phyloP scores from a whole-genome alignment of 53 echinoderm and acorn worm species.

The Paracentrotus lividus region DNA sequence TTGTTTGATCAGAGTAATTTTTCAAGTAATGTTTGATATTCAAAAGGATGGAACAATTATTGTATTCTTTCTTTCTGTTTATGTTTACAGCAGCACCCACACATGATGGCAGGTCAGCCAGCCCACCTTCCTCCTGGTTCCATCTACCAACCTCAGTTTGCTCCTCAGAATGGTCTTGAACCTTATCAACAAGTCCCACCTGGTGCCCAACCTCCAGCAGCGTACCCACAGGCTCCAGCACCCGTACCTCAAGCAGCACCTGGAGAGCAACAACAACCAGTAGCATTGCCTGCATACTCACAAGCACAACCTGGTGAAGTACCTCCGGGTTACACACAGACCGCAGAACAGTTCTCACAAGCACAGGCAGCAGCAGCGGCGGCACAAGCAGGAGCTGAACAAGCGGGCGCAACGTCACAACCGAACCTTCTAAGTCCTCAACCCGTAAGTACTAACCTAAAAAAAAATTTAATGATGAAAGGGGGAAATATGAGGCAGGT shows the following conservation, averaged over 20 bases:
- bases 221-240: conserved; percentile 55
- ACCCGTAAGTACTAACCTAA: conserved; percentile 58
- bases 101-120: conserved; percentile 76
- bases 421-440: conserved; percentile 67
- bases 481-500: too few relatives aligned
- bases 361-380: conserved; percentile 57
- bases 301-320: conserved; percentile 61
- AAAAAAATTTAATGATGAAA: too few relatives aligned
- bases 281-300: conserved; percentile 29
- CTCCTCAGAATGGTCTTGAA: conserved; percentile 77
- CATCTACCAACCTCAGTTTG: conserved; percentile 75
- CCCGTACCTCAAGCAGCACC: conserved; percentile 69
- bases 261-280: conserved; percentile 47
- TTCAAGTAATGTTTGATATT: neutral
- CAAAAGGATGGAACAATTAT: neutral
- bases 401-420: conserved; percentile 65
- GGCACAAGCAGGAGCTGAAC: conserved; percentile 65
- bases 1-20: too few relatives aligned
- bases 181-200: conserved; percentile 71
- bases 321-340: conserved; percentile 65
- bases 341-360: conserved; percentile 67
- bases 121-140: conserved; percentile 73
- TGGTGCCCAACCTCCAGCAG: conserved; percentile 63
- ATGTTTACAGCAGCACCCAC: conserved; percentile 66
- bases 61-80: neutral